Conservation (phyloP, 2,888 invertebrate species). For the Cosmia trapezina region DNA sequence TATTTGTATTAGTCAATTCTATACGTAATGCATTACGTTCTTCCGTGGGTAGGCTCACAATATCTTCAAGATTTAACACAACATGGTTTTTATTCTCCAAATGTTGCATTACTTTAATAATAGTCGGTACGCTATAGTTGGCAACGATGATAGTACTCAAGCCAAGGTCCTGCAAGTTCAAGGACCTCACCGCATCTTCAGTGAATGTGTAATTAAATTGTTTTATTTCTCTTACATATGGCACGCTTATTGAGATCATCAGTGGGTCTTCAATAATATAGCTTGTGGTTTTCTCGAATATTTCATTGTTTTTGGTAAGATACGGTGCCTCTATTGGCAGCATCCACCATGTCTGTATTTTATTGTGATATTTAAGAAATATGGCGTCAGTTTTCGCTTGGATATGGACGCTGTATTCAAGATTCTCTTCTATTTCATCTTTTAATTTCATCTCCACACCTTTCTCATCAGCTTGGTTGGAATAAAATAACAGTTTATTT, state of each 20-base stretch:
- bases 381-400: conserved; percentile 42
- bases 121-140: conserved; percentile 16
- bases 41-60: background rate
- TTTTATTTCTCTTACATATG: conserved; percentile 15
- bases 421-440: conserved; percentile 35
- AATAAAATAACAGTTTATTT: conserved; percentile 35
- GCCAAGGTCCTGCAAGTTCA: too few species aligned
- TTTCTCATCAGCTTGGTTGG: conserved; percentile 40
- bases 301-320: conserved; percentile 27
- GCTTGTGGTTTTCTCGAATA: conserved; percentile 14
- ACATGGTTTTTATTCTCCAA: conserved; percentile 5
- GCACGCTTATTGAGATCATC: conserved; percentile 22
- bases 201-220: conserved; percentile 26
- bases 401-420: conserved; percentile 1
- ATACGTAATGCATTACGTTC: background rate
- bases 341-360: conserved; percentile 59
- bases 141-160: conserved; percentile 17
- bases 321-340: background rate
- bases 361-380: conserved; percentile 51
- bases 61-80: conserved; percentile 22
- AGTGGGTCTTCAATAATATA: conserved; percentile 32
- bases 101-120: conserved; percentile 31
- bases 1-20: conserved; percentile 8
- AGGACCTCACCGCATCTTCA: background rate
- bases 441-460: conserved; percentile 38